Evolutionary conservation across 2,797 vertebrate species (phyloP), one percentile per base, ranked within the genome.

Genomic region (Pangasius larnaudii): DNA sequence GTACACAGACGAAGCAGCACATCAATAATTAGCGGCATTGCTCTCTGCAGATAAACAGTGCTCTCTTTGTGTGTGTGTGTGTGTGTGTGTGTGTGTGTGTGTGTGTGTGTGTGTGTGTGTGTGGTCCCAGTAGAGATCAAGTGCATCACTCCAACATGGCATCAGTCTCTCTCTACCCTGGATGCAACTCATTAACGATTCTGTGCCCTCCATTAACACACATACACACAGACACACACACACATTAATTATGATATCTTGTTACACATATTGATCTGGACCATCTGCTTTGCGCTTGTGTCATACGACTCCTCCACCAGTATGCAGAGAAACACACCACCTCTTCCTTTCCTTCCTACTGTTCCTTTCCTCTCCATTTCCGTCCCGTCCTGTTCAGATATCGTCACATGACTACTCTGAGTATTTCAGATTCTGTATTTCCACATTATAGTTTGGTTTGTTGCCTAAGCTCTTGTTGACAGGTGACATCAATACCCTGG

Each of bases 231-330:
- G 65, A 86, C 80, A 80, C 81, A 85, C 19, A 82, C 36, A 65
- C 78, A 51, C 33, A 63, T 74, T 89, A 85, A 92, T 92, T 90
- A 90, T 90, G 81, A 91, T 91, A 91, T 93, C 87, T 30, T 56
- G 85, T 93, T 92, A 92, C 90, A 90, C 46, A 78, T 90, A 92
- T 92, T 88, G 89, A 92, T 92, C 89, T 74, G 67, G 75, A 89
- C 87, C 85, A 91, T 89, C 87, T 87, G 87, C 85, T 72, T 85
- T 63, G 65, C 22, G 58, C 75, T 81, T 67, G 39, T 87, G 88
- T 89, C 88, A 91, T 78, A 85, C 11, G 84, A 91, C 80, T 87
- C 89, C 69, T 71, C 36, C 46, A 75, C n/a, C 58, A 22, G 49
- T 85, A 78, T 81, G 87, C 88, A 71, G 63, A 79, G 81, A 89